These are phyloP conservation scores for Marasmarcha lunaedactyla DNA, from an alignment of 2,888 invertebrate species.

Conservation along the genomic window DNA sequence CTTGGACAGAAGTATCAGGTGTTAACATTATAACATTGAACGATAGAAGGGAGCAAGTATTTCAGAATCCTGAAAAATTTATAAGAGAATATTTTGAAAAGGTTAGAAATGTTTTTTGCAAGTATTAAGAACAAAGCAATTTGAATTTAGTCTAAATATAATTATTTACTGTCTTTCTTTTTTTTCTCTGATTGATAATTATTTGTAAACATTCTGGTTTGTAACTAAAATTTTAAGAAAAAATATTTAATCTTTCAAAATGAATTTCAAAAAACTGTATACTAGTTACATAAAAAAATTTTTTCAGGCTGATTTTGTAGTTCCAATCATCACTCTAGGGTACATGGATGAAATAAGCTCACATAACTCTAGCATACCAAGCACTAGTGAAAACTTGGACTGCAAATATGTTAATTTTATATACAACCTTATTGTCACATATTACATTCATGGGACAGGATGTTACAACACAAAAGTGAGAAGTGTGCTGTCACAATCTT, in stretches of 20 bases:
- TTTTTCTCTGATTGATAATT: neutral
- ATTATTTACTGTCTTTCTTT: neutral
- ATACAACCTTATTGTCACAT: slow-evolving; percentile 53
- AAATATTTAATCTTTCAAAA: too few species aligned
- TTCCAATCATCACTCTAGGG: slow-evolving; percentile 65
- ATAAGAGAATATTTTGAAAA: slow-evolving; percentile 69
- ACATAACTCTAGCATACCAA: slow-evolving; percentile 32
- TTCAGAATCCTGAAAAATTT: slow-evolving; percentile 64
- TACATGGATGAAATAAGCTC: slow-evolving; percentile 59
- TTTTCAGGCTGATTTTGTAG: slow-evolving; percentile 64
- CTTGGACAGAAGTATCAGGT: slow-evolving; percentile 45
- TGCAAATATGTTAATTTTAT: slow-evolving; percentile 60
- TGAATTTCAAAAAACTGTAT: neutral
- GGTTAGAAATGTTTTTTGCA: too few species aligned
- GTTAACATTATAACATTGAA: slow-evolving; percentile 52
- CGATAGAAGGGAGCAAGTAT: slow-evolving; percentile 59
- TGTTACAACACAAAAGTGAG: slow-evolving; percentile 61
- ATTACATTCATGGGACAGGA: slow-evolving; percentile 55
- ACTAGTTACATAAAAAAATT: neutral
- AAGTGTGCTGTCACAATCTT: slow-evolving; percentile 50
- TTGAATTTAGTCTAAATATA: too few species aligned
- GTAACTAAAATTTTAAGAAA: too few species aligned
- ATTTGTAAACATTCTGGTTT: neutral
- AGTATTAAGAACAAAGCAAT: too few species aligned
- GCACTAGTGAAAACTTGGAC: slow-evolving; percentile 53